phyloP scores from a whole-genome alignment of 1,140 invertebrate genomes.

The Metopolophium dirhodum region DNA sequence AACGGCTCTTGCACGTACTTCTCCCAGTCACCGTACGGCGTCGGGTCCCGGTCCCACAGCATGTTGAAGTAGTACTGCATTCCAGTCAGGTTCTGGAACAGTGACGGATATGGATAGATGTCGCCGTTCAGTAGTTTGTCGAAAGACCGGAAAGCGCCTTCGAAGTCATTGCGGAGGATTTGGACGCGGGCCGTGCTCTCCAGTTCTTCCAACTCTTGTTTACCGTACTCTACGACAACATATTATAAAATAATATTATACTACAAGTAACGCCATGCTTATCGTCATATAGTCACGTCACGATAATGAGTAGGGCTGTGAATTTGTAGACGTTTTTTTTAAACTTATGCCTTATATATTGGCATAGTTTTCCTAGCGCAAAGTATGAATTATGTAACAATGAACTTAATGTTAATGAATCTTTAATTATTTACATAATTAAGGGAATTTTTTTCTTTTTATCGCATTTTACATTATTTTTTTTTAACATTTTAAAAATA shows the following conservation, averaged over 20 bases:
- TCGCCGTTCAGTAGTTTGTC: constrained; percentile 37
- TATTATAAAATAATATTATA: background rate
- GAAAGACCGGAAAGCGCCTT: constrained; percentile 52
- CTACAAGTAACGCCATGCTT: background rate
- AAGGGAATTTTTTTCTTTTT: too few relatives aligned
- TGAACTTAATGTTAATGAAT: too few relatives aligned
- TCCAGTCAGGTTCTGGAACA: constrained; percentile 80
- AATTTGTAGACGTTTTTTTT: background rate
- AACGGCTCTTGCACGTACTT: constrained; percentile 62
- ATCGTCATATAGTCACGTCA: background rate
- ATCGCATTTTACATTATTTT: too few relatives aligned
- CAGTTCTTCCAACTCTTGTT: background rate
- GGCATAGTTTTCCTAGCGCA: background rate
- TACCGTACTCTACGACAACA: background rate
- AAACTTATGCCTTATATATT: background rate
- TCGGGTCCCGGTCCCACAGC: constrained; percentile 63
- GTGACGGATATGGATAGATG: constrained; percentile 42
- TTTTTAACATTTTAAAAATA: too few relatives aligned
- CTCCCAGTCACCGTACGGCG: constrained; percentile 63
- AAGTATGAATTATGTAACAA: background rate
- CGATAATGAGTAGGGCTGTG: too few relatives aligned
- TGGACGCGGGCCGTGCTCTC: background rate
- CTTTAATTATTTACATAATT: too few relatives aligned
- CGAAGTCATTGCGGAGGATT: constrained; percentile 58
- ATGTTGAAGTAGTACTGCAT: constrained; percentile 83